phyloP scores from a whole-genome alignment of 2,797 vertebrate genomes.

The Lophotriccus pileatus region DNA sequence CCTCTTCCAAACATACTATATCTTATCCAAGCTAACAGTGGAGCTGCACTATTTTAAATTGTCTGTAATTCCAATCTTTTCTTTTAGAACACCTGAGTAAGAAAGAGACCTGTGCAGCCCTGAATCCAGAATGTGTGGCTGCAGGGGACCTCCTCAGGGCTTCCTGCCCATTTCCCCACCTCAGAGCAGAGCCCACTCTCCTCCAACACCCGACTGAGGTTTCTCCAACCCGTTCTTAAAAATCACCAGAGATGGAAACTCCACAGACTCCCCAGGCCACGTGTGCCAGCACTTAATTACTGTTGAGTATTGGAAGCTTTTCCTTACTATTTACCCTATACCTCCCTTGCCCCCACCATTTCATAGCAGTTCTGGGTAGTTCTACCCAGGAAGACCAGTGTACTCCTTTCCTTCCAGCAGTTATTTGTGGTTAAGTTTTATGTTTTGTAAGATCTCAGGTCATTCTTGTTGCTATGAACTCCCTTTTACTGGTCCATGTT shows the following conservation, averaged over 20 bases:
- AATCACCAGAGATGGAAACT: neutral
- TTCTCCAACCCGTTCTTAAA: neutral
- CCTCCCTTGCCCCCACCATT: neutral
- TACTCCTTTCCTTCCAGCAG: neutral
- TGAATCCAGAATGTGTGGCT: neutral
- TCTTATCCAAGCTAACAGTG: neutral
- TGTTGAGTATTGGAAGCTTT: neutral
- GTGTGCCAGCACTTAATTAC: neutral
- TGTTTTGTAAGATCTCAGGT: neutral
- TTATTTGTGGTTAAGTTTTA: neutral
- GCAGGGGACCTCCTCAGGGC: neutral
- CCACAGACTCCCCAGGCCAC: neutral
- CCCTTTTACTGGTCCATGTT: neutral
- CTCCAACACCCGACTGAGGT: neutral
- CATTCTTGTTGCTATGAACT: neutral
- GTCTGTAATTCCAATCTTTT: neutral
- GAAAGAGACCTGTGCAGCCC: neutral
- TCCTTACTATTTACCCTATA: neutral
- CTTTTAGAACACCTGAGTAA: neutral
- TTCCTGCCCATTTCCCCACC: neutral
- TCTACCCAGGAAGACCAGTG: neutral
- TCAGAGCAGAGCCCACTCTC: neutral
- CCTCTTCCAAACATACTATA: neutral
- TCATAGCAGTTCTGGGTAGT: neutral
- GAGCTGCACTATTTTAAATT: neutral